Conservation (phyloP, 1,140 invertebrate genomes). For the Leptopilina clavipes region DNA sequence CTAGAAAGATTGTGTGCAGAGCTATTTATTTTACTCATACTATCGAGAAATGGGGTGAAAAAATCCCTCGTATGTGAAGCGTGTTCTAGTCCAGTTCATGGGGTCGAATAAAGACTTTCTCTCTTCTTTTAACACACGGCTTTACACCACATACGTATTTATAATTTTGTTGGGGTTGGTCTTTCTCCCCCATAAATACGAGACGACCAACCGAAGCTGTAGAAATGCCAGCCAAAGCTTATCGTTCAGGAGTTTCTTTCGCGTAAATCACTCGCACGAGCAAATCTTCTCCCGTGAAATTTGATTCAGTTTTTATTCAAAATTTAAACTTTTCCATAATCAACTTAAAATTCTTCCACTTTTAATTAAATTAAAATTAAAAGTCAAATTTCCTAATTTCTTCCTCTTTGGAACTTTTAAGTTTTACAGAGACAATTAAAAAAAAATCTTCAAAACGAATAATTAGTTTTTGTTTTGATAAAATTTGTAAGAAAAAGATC, state of each 20-base stretch:
- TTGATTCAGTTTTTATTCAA: neutral
- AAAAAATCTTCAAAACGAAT: too few relatives aligned
- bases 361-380: too few relatives aligned
- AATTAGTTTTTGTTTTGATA: too few relatives aligned
- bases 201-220: constrained; percentile 46
- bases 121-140: neutral
- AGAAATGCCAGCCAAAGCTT: constrained; percentile 46
- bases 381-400: too few relatives aligned
- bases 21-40: constrained; percentile 3
- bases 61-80: neutral
- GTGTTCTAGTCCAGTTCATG: neutral
- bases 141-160: neutral
- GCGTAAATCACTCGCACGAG: neutral
- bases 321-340: too few relatives aligned
- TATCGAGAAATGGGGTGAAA: neutral
- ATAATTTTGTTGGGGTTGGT: neutral
- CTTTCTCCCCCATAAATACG: neutral
- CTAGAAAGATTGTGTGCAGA: neutral
- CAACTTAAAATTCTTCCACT: too few relatives aligned
- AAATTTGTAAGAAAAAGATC: too few relatives aligned
- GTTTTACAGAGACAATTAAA: too few relatives aligned
- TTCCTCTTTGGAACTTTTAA: too few relatives aligned
- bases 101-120: neutral
- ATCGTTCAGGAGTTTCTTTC: constrained; percentile 39
- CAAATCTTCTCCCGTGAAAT: neutral